Base-by-base conservation (phyloP, 2,113 vertebrate genomes). In the Antennarius striatus region DNA sequence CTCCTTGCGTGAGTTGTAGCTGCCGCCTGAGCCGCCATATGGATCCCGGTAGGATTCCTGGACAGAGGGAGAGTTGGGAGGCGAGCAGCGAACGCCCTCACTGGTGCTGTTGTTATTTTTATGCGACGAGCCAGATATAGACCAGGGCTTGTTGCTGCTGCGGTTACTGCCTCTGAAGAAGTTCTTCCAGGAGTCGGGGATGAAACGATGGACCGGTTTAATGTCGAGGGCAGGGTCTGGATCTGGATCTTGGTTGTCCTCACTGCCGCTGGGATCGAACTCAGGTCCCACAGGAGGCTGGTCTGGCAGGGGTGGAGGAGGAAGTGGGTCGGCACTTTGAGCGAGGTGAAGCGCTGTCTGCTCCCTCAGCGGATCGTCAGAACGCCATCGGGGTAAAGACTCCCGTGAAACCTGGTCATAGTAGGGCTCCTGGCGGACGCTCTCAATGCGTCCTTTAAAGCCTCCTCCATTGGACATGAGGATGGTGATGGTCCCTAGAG, bases 141-240 rank as follows among this genome's bases (percentile, higher is more conserved):
- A 94, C 79, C 82, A 87, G 1, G 91, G 74, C 62, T 85, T 81
- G 32, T 83, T 83, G 36, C 90, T 85, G 75, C 90, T 85, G 39
- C 78, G 80, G 42, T 79, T 86, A 14, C 82, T 88, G 0, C 91
- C 93, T 39, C 84, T 91, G 89, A 98, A 99, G 58, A 98, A 95
- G 82, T 94, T 94, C 83, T 98, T 99, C 96, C 96, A 98, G n/a
- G 97, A 98, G 82, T 98, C 95, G 0, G 97, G 97, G 79, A 99
- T 90, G 76, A 98, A 98, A 36, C 96, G 95, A 56, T 96, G 91
- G 0, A 99, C 91, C 0, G 97, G 97, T 74, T 98, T 98, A 46
- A 98, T 92, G 59, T 98, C 94, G 1, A 94, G 51, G 12, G 90
- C 85, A 0, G 89, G 86, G 74, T 92, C 90, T 2, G n/a, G 13